Percentiles rank a stretch among this genome's conserved stretches.
phyloP scores from a whole-genome alignment of 2,113 vertebrate species.

The Dryoscopus gambensis region DNA sequence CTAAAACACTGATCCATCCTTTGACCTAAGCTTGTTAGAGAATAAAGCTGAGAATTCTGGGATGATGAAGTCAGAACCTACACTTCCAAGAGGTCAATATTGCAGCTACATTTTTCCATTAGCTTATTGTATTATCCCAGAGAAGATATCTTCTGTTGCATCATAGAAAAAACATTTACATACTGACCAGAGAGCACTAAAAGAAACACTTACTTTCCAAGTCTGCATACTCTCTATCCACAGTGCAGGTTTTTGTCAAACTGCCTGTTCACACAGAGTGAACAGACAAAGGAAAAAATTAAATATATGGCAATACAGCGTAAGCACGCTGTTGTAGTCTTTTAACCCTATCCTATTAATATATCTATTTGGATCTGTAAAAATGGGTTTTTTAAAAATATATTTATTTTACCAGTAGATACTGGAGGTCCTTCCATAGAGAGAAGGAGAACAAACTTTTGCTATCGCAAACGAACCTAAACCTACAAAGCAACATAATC shows the following conservation, averaged over 20 bases:
- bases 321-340: neutral
- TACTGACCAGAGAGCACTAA: neutral
- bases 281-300: neutral
- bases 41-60: neutral
- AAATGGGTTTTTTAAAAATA: accelerated
- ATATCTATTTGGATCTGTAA: neutral
- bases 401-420: neutral
- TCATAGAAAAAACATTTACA: neutral
- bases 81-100: neutral
- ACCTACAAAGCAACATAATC: neutral
- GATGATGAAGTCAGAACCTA: neutral
- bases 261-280: neutral
- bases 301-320: neutral
- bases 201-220: neutral
- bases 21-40: neutral
- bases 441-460: neutral
- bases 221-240: neutral
- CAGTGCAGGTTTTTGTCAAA: neutral
- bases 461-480: neutral
- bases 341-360: neutral
- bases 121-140: neutral
- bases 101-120: neutral
- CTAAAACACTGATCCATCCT: neutral
- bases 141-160: neutral
- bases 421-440: neutral